phyloP scores from a whole-genome alignment of 2,888 invertebrate genomes.

The Limnephilus marmoratus region DNA sequence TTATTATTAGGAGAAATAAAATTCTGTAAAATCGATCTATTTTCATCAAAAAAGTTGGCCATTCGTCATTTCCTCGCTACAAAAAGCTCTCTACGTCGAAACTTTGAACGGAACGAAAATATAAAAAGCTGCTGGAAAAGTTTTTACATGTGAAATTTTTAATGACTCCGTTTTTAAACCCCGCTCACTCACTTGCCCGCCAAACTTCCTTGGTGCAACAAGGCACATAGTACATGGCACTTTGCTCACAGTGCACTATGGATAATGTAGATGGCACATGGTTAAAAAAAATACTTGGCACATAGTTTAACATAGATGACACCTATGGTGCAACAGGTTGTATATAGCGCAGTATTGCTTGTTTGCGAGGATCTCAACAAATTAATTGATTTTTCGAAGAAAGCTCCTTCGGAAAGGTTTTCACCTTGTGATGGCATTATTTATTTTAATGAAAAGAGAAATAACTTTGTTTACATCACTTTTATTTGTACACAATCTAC shows the following conservation, averaged over 20 bases:
- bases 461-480: no score
- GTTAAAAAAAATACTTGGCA: no score
- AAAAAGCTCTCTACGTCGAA: slow-evolving; percentile 50
- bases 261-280: background rate
- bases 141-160: slow-evolving; percentile 62
- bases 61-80: background rate
- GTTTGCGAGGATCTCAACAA: background rate
- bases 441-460: no score
- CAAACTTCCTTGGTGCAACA: background rate
- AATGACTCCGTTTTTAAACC: slow-evolving; percentile 60
- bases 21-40: background rate
- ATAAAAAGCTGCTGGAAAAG: slow-evolving; percentile 53
- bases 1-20: no score
- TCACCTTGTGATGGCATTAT: no score
- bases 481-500: no score
- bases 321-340: background rate
- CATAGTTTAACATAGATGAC: no score
- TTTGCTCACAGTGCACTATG: background rate
- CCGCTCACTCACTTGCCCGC: slow-evolving; percentile 28
- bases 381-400: no score
- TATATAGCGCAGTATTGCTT: background rate
- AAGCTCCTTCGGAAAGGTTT: no score
- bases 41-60: background rate
- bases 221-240: no score
- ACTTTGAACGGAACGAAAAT: slow-evolving; percentile 61